phyloP scores from a whole-genome alignment of 1,140 invertebrate genomes.

The Sesamia nonagrioides region DNA sequence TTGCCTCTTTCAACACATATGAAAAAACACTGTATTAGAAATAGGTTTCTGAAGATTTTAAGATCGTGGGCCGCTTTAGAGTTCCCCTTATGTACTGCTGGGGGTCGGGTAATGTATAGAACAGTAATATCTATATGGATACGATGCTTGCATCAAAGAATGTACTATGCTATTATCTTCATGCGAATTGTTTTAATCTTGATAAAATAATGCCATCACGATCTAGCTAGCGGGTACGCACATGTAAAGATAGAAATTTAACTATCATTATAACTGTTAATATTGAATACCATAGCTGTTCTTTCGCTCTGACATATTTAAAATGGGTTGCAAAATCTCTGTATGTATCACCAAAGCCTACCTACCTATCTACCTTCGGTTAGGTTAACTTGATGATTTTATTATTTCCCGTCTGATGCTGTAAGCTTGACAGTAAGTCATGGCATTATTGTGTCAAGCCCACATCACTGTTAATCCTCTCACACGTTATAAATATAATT shows the following conservation, averaged over 20 bases:
- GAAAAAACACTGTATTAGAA: neutral
- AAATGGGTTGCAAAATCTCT: conserved; percentile 22
- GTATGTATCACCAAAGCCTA: neutral
- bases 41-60: conserved; percentile 23
- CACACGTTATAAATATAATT: conserved; percentile 72
- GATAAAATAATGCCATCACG: conserved; percentile 77
- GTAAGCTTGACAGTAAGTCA: conserved; percentile 9
- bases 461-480: conserved; percentile 80
- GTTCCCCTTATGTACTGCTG: neutral
- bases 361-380: neutral
- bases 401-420: neutral
- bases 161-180: conserved; percentile 63
- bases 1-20: neutral
- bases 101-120: conserved; percentile 42
- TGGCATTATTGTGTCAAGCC: conserved; percentile 78
- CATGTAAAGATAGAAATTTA: conserved; percentile 43
- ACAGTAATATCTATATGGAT: conserved; percentile 51
- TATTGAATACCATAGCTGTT: neutral
- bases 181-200: conserved; percentile 65
- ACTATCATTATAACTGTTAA: conserved; percentile 3
- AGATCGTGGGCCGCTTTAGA: neutral
- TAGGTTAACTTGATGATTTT: conserved; percentile 5
- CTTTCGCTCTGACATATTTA: neutral
- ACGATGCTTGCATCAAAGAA: conserved; percentile 68
- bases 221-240: conserved; percentile 56